phyloP scores from a whole-genome alignment of 1,140 invertebrate species.

The Andrena cerasifolii region DNA sequence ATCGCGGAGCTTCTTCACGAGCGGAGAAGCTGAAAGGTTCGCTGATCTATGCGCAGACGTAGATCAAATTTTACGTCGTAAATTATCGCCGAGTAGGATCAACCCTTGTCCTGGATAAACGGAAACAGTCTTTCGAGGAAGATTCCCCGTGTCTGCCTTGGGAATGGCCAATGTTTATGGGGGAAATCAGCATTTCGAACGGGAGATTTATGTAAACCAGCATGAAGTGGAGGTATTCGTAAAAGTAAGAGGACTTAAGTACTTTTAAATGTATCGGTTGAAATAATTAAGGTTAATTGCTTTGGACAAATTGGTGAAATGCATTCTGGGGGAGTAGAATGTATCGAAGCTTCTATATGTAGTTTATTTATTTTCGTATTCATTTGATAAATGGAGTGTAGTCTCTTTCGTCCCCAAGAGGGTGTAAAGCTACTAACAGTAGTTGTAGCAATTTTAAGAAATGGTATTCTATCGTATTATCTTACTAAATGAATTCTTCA shows the following conservation, averaged over 20 bases:
- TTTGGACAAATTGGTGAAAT: too few relatives aligned
- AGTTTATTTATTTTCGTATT: too few relatives aligned
- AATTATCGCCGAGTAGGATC: neutral
- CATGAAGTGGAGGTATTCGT: neutral
- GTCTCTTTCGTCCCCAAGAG: too few relatives aligned
- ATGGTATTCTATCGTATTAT: too few relatives aligned
- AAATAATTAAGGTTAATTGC: neutral
- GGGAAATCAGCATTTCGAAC: neutral
- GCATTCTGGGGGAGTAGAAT: too few relatives aligned
- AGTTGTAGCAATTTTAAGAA: too few relatives aligned
- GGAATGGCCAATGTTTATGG: constrained; percentile 13
- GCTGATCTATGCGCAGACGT: too few relatives aligned
- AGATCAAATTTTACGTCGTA: neutral
- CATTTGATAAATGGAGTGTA: too few relatives aligned
- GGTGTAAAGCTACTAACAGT: too few relatives aligned
- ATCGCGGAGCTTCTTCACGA: too few relatives aligned
- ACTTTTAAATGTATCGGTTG: neutral
- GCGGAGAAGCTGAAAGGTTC: neutral
- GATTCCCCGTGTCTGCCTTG: neutral
- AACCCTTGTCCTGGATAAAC: neutral
- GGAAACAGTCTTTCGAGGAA: neutral
- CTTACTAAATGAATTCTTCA: too few relatives aligned
- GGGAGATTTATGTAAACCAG: neutral
- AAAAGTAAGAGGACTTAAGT: constrained; percentile 6
- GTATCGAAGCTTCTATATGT: neutral